phyloP scores from a whole-genome alignment of 2,888 invertebrate species.

The Apantesis nais region DNA sequence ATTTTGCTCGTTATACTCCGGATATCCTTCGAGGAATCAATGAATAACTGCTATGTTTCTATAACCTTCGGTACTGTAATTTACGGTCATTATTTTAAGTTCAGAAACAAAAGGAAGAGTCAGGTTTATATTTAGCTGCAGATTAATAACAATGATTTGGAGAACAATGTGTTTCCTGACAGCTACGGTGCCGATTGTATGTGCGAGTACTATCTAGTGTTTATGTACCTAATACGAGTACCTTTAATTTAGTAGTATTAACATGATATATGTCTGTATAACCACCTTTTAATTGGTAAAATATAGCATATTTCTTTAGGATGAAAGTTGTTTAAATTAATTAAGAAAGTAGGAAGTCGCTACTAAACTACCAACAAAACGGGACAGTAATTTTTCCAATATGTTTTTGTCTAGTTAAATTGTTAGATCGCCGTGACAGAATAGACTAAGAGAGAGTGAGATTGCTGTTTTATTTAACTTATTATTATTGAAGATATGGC shows the following conservation, averaged over 20 bases:
- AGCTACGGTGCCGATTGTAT: conserved; percentile 15
- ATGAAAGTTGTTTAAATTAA: neutral
- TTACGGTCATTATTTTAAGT: conserved; percentile 23
- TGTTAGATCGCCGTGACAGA: no score
- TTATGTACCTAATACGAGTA: neutral
- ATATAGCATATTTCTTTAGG: neutral
- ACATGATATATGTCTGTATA: no score
- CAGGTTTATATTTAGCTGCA: conserved; percentile 28
- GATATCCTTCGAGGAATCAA: conserved; percentile 29
- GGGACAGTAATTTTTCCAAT: no score
- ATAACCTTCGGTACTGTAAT: conserved; percentile 30
- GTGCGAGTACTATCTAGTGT: neutral
- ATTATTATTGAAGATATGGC: no score
- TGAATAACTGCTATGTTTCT: conserved; percentile 30
- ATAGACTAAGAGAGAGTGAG: no score
- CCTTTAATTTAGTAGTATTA: neutral
- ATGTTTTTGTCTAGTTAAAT: no score
- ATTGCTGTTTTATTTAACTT: no score
- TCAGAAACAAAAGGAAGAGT: conserved; percentile 48
- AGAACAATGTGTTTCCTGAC: conserved; percentile 58
- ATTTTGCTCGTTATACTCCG: conserved; percentile 19
- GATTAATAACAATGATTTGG: conserved; percentile 43
- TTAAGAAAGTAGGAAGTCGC: neutral
- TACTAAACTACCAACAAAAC: neutral
- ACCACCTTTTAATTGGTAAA: no score